Evolutionary conservation across 2,888 invertebrate genomes (phyloP).

Genomic region (Dryococelus australis): DNA sequence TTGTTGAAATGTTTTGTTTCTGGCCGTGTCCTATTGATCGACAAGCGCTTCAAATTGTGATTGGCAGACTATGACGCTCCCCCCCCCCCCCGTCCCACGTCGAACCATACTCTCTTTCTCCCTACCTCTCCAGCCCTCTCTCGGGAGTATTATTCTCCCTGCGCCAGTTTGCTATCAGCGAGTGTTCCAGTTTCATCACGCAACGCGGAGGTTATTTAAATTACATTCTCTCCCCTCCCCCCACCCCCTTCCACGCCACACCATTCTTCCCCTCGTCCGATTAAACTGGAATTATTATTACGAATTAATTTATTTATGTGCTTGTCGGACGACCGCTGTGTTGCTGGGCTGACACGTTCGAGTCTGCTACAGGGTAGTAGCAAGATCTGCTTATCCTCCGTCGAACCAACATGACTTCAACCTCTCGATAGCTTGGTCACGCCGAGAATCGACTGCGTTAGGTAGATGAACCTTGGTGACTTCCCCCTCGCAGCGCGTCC

Average conservation of each 20-base stretch:
- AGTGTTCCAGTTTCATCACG: slow-evolving; percentile 16
- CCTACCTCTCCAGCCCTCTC: not conserved
- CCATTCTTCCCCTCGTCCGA: not conserved
- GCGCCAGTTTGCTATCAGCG: not conserved
- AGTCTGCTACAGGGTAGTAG: too few relatives aligned
- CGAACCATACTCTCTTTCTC: not conserved
- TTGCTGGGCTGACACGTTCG: too few relatives aligned
- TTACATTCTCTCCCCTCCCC: not conserved
- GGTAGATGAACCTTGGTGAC: too few relatives aligned
- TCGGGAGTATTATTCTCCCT: slow-evolving; percentile 2
- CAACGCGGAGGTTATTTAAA: slow-evolving; percentile 3
- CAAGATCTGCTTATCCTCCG: too few relatives aligned
- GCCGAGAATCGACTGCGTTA: too few relatives aligned
- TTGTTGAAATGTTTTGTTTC: slow-evolving; percentile 5
- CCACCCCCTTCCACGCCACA: not conserved
- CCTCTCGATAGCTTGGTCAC: too few relatives aligned
- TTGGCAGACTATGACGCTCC: not conserved
- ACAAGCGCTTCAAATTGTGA: slow-evolving; percentile 16
- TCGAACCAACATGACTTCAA: too few relatives aligned
- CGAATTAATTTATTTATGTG: too few relatives aligned
- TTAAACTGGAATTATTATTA: slow-evolving; percentile 10
- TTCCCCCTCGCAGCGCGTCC: too few relatives aligned
- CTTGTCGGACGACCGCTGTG: too few relatives aligned
- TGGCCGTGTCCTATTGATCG: slow-evolving; percentile 16
- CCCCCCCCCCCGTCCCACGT: not conserved